Percentiles rank a stretch among this genome's conserved stretches.
These are phyloP conservation scores for Anthopleura sola DNA, from an alignment of 64 coral and sea anemone genomes.

Conservation along the genomic window DNA sequence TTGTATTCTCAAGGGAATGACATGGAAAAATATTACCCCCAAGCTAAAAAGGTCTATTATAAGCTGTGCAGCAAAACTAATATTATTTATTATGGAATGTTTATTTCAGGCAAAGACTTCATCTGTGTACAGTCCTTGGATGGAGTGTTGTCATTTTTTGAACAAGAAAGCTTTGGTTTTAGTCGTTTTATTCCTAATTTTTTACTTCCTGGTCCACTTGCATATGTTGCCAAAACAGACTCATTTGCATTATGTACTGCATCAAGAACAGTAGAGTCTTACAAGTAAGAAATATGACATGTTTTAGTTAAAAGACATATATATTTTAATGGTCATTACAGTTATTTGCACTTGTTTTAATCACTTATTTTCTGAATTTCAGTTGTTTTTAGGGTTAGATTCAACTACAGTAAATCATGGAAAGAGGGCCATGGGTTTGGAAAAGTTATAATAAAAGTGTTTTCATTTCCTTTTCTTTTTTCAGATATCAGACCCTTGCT, in stretches of 20 bases:
- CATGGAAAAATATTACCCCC: no score
- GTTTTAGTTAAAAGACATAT: no score
- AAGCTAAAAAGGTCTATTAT: no score
- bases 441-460: background rate
- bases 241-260: constrained; percentile 79
- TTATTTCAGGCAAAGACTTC: constrained; percentile 76
- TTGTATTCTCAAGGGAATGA: no score
- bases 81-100: no score
- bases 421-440: no score
- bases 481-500: constrained; percentile 95
- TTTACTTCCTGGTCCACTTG: constrained; percentile 79
- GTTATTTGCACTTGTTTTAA: no score
- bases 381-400: no score
- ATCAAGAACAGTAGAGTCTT: constrained; percentile 83
- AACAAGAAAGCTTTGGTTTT: constrained; percentile 99
- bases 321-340: no score
- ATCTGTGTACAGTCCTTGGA: constrained; percentile 97
- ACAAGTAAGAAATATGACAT: constrained; percentile 91
- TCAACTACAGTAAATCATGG: no score
- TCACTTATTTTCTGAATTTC: no score
- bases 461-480: background rate
- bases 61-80: no score
- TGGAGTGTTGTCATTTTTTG: constrained; percentile 99
- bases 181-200: constrained; percentile 91
- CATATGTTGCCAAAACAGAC: constrained; percentile 84